Evolutionary conservation across 2,113 vertebrate genomes (phyloP).

Genomic region (Lasiurus borealis): DNA sequence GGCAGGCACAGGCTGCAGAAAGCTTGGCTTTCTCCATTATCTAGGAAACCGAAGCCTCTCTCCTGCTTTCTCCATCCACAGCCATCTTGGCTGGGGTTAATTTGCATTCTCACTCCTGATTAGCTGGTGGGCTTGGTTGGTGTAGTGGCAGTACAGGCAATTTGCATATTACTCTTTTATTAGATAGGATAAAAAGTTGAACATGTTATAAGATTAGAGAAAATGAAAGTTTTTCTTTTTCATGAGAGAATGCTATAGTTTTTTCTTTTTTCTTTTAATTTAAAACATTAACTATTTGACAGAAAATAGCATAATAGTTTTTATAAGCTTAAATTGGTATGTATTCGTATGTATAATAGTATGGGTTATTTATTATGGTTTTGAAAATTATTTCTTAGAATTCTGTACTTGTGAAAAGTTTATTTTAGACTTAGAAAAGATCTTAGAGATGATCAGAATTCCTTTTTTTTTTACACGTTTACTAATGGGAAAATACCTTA

Average conservation of each 20-base stretch:
- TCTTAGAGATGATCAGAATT: not conserved
- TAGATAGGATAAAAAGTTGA: not conserved
- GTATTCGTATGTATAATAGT: not conserved
- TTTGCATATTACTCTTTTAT: too few species aligned
- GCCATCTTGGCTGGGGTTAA: too few species aligned
- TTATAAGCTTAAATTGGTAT: not conserved
- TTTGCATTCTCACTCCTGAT: too few species aligned
- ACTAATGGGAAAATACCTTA: slow-evolving; percentile 25
- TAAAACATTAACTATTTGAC: slow-evolving; percentile 17
- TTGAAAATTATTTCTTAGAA: not conserved
- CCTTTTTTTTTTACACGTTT: not conserved
- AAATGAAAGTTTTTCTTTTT: slow-evolving; percentile 50
- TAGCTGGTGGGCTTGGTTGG: too few species aligned
- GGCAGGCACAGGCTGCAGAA: too few species aligned
- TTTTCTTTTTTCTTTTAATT: not conserved
- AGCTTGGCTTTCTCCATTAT: too few species aligned
- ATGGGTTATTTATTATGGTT: not conserved
- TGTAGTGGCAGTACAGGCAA: too few species aligned
- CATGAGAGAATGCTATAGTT: not conserved
- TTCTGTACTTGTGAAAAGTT: not conserved
- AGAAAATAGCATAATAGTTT: slow-evolving; percentile 37
- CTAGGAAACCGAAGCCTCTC: too few species aligned
- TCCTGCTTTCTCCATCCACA: too few species aligned
- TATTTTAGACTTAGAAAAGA: slow-evolving; percentile 38
- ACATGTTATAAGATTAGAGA: not conserved